A percentile compares a stretch with the other conserved stretches of the same genome.
Conservation (phyloP, 1,140 invertebrate species). For the Drosophila ambigua region DNA sequence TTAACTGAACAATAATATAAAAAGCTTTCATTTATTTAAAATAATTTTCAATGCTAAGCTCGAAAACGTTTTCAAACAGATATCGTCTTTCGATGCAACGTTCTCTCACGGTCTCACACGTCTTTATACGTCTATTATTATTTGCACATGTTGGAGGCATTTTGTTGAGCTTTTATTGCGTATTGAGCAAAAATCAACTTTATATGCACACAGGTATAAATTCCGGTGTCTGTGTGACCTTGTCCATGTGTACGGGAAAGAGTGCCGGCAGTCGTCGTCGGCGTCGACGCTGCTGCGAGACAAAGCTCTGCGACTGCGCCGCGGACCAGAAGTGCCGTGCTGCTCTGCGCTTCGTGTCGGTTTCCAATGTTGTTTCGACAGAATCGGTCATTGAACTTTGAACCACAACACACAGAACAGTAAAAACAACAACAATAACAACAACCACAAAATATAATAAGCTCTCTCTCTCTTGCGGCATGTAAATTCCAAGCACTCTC, state of each 20-base stretch:
- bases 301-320: constrained; percentile 36
- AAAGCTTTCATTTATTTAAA: no score
- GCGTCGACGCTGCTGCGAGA: no score
- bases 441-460: constrained; percentile 43
- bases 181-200: constrained; percentile 49
- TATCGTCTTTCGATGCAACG: no score
- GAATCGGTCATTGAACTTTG: constrained; percentile 82
- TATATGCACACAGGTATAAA: constrained; percentile 16
- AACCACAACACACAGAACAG: constrained; percentile 45
- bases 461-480: constrained; percentile 23
- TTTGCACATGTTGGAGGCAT: constrained; percentile 34
- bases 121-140: constrained; percentile 35
- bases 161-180: constrained; percentile 19
- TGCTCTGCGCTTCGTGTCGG: constrained; percentile 29
- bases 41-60: no score
- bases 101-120: constrained; percentile 7
- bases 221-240: constrained; percentile 19
- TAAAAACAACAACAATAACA: constrained; percentile 15
- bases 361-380: constrained; percentile 52
- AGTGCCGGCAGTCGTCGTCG: no score
- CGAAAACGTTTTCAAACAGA: no score
- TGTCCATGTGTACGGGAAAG: constrained; percentile 16
- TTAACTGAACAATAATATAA: no score
- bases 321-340: background rate
- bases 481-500: constrained; percentile 49